Evolutionary conservation across 2,797 vertebrate species (phyloP).

Genomic region (Bothrops alternatus): DNA sequence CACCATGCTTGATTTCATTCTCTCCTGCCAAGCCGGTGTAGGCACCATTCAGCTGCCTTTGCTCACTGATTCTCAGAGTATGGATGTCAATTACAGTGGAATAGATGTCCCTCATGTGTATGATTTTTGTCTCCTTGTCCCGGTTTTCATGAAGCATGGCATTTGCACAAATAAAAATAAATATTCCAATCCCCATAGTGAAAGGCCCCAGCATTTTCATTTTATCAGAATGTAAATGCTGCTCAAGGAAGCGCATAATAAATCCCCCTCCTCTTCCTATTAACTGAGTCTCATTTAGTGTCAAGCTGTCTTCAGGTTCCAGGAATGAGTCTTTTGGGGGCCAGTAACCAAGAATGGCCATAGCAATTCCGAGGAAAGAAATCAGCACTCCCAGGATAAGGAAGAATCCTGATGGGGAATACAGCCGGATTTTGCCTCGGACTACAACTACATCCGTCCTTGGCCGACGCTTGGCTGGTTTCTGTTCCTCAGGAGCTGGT

Average conservation of each 20-base stretch:
- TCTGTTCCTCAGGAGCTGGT: conserved; percentile 74
- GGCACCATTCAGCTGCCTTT: conserved; percentile 78
- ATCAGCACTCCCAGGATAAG: conserved; percentile 89
- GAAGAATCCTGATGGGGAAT: conserved; percentile 94
- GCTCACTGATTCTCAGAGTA: conserved; percentile 84
- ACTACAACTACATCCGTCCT: conserved; percentile 92
- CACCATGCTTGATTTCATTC: conserved; percentile 67
- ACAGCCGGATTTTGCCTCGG: conserved; percentile 89
- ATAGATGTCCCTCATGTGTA: conserved; percentile 99
- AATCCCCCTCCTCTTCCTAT: conserved; percentile 67
- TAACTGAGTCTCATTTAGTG: conserved; percentile 71
- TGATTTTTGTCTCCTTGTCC: conserved; percentile 95
- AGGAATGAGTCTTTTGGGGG: conserved; percentile 80
- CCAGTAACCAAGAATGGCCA: conserved; percentile 98
- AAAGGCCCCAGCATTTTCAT: conserved; percentile 99
- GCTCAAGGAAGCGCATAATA: conserved; percentile 86
- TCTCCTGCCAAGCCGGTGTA: conserved; percentile 73
- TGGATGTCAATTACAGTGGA: conserved; percentile 98
- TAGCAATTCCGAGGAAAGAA: conserved; percentile 86
- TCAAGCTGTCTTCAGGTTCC: conserved; percentile 56
- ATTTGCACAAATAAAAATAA: conserved; percentile 98
- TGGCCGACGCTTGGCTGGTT: conserved; percentile 80
- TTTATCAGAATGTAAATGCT: conserved; percentile 90
- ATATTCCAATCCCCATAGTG: conserved; percentile 99
- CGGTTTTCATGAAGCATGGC: conserved; percentile 98